Percentiles rank a stretch among this genome's conserved stretches.
Conservation (phyloP, 2,888 invertebrate genomes). For the Thalpophila matura region DNA sequence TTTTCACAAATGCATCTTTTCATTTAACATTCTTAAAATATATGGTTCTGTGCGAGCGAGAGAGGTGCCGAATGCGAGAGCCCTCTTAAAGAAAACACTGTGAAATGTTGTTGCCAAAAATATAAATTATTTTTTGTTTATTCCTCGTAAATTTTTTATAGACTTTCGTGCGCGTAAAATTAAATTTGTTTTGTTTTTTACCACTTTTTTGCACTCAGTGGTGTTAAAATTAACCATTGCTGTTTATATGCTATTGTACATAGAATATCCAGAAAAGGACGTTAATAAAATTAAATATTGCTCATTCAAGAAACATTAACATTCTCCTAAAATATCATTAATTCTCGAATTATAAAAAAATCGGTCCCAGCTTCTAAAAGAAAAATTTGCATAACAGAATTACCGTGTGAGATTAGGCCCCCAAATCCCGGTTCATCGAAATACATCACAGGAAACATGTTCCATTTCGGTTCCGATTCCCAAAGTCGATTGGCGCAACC, state of each 20-base stretch:
- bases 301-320: neutral
- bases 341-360: conserved; percentile 7
- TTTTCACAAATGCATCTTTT: too few relatives aligned
- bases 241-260: neutral
- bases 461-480: conserved; percentile 67
- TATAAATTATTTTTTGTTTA: conserved; percentile 50
- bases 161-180: conserved; percentile 62
- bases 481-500: conserved; percentile 75
- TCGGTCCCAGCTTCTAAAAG: neutral
- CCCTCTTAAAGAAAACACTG: conserved; percentile 53
- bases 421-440: conserved; percentile 24
- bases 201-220: conserved; percentile 36
- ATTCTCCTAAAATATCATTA: neutral
- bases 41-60: too few relatives aligned
- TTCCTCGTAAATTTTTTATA: conserved; percentile 65
- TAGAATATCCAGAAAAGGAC: neutral
- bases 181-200: conserved; percentile 56
- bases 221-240: conserved; percentile 21
- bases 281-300: neutral
- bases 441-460: conserved; percentile 59
- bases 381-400: conserved; percentile 40
- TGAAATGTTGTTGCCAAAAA: conserved; percentile 60
- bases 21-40: too few relatives aligned
- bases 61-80: too few relatives aligned
- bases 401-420: conserved; percentile 36